Evolutionary conservation across 2,888 invertebrate species (phyloP).

Genomic region (Caradrina clavipalpis): DNA sequence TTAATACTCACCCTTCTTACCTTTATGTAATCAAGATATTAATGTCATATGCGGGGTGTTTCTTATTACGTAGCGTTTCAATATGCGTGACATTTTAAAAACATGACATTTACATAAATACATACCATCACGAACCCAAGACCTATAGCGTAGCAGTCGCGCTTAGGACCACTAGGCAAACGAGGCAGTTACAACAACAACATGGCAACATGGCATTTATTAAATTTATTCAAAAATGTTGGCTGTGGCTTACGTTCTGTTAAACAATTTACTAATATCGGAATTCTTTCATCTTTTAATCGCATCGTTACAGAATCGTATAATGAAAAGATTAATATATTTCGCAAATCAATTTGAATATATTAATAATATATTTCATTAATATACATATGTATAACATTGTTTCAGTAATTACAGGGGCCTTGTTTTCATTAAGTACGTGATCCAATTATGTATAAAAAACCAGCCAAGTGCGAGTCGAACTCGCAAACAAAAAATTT

Average conservation of each 20-base stretch:
- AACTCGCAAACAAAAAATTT: too few species aligned
- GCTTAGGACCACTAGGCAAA: too few species aligned
- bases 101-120: too few species aligned
- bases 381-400: slow-evolving; percentile 29
- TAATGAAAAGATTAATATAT: slow-evolving; percentile 8
- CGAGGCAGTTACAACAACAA: too few species aligned
- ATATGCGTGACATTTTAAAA: too few species aligned
- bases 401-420: slow-evolving; percentile 32
- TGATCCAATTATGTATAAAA: slow-evolving; percentile 52
- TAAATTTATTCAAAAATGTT: neutral
- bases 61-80: too few species aligned
- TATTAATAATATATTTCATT: slow-evolving; percentile 30
- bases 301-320: neutral
- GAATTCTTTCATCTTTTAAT: neutral
- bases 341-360: neutral
- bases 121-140: too few species aligned
- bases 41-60: neutral
- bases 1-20: neutral
- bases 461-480: too few species aligned
- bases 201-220: too few species aligned
- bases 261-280: neutral
- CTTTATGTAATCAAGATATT: neutral
- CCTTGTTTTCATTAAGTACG: slow-evolving; percentile 49
- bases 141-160: too few species aligned
- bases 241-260: neutral